These are phyloP conservation scores for Endomychus coccineus DNA, from an alignment of 2,888 invertebrate genomes.

Conservation along the genomic window DNA sequence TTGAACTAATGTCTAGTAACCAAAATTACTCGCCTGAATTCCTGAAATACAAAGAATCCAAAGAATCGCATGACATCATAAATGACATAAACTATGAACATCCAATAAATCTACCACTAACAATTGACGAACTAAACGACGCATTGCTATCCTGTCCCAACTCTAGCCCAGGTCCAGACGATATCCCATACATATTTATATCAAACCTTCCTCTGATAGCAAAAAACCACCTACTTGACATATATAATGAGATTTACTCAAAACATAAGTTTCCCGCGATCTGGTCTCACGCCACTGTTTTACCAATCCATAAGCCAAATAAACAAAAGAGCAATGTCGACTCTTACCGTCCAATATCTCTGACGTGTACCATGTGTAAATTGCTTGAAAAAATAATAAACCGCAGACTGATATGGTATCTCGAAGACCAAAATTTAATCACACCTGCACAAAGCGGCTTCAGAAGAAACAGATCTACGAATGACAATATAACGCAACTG, in stretches of 20 bases:
- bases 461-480: too few species aligned
- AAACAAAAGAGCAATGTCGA: not conserved
- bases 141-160: constrained; percentile 1
- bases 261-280: not conserved
- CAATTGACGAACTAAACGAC: not conserved
- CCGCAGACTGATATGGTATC: constrained; percentile 4
- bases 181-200: constrained; percentile 2
- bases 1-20: too few species aligned
- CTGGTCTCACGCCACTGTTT: not conserved
- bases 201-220: not conserved
- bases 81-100: too few species aligned
- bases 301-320: constrained; percentile 5
- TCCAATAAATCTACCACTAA: too few species aligned
- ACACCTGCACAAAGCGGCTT: too few species aligned
- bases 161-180: not conserved
- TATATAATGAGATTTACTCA: not conserved
- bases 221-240: not conserved
- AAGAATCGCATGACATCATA: too few species aligned
- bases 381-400: constrained; percentile 7
- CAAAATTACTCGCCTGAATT: too few species aligned
- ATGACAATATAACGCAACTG: too few species aligned
- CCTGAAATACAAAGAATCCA: too few species aligned
- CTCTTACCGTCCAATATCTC: constrained; percentile 6
- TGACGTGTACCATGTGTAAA: constrained; percentile 9
- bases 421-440: too few species aligned